A percentile compares a stretch with the other conserved stretches of the same genome.
Evolutionary conservation across 2,113 vertebrate genomes (phyloP).

Genomic region (Odontesthes bonariensis): DNA sequence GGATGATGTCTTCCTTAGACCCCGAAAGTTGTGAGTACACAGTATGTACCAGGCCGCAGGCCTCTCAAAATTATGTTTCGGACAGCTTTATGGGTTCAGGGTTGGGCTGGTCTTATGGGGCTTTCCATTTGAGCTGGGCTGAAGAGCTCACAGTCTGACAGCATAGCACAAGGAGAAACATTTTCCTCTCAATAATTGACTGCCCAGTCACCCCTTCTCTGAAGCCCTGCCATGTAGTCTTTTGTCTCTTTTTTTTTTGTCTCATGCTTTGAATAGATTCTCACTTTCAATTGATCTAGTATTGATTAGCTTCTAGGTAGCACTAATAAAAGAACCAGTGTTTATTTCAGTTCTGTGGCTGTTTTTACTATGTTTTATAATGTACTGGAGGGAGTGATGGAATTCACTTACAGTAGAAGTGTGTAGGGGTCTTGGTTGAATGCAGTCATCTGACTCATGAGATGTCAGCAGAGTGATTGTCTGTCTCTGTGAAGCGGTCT

Average conservation of each 20-base stretch:
- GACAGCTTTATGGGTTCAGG: constrained; percentile 42
- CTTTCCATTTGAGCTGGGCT: constrained; percentile 31
- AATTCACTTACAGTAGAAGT: neutral
- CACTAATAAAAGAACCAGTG: constrained; percentile 21
- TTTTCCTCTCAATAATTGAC: constrained; percentile 19
- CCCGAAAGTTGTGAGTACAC: constrained; percentile 22
- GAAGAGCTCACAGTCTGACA: constrained; percentile 38
- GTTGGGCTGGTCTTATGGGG: constrained; percentile 26
- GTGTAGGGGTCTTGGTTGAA: neutral
- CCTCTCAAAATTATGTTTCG: constrained; percentile 24
- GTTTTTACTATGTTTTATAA: constrained; percentile 27
- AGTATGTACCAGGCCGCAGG: constrained; percentile 5
- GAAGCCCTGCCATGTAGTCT: constrained; percentile 8
- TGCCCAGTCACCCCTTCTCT: constrained; percentile 34
- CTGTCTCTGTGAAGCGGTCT: constrained; percentile 4
- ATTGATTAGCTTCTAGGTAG: constrained; percentile 32
- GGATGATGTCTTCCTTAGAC: constrained; percentile 22
- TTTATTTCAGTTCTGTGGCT: constrained; percentile 26
- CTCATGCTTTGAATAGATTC: constrained; percentile 21
- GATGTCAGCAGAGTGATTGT: constrained; percentile 4
- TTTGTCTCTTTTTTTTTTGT: constrained; percentile 21
- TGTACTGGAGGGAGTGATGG: neutral
- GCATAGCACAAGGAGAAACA: constrained; percentile 34
- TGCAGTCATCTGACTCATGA: constrained; percentile 14
- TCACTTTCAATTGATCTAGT: constrained; percentile 35